Conservation (phyloP, 1,140 invertebrate genomes). For the Euwallacea fornicatus region DNA sequence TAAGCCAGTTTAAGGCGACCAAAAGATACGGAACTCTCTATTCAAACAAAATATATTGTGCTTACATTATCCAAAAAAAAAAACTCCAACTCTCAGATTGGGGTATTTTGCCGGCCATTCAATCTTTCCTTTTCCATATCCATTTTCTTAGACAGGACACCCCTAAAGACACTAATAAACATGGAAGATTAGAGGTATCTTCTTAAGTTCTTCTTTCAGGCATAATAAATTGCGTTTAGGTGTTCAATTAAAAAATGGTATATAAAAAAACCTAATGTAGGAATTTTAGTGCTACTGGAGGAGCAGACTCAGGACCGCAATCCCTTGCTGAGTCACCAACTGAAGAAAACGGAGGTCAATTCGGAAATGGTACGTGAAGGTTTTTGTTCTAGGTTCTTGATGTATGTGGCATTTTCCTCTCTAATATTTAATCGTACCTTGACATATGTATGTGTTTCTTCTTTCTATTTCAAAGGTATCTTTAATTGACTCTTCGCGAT, state of each 20-base stretch:
- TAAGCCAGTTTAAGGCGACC: too few species aligned
- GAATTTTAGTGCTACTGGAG: conserved; percentile 75
- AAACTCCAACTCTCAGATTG: too few species aligned
- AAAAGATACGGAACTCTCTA: too few species aligned
- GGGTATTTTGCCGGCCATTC: too few species aligned
- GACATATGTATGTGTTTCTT: conserved; percentile 3
- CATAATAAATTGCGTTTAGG: conserved; percentile 1
- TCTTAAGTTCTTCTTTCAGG: too few species aligned
- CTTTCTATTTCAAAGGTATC: not conserved
- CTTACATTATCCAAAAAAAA: too few species aligned
- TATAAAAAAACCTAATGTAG: conserved; percentile 42
- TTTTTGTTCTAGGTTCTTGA: not conserved
- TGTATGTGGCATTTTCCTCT: not conserved
- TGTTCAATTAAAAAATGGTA: conserved; percentile 10
- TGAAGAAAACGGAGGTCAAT: conserved; percentile 72
- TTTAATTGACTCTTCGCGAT: not conserved
- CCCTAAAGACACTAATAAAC: too few species aligned
- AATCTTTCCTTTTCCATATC: too few species aligned
- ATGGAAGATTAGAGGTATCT: too few species aligned
- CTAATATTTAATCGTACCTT: not conserved
- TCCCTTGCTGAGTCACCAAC: conserved; percentile 74
- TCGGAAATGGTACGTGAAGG: conserved; percentile 71
- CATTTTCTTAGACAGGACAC: too few species aligned
- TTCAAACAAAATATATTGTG: too few species aligned
- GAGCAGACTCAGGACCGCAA: conserved; percentile 78